Percentiles rank a stretch among this genome's conserved stretches.
These are phyloP conservation scores for Condylura cristata DNA, from an alignment of 2,113 vertebrate species.

Conservation along the genomic window DNA sequence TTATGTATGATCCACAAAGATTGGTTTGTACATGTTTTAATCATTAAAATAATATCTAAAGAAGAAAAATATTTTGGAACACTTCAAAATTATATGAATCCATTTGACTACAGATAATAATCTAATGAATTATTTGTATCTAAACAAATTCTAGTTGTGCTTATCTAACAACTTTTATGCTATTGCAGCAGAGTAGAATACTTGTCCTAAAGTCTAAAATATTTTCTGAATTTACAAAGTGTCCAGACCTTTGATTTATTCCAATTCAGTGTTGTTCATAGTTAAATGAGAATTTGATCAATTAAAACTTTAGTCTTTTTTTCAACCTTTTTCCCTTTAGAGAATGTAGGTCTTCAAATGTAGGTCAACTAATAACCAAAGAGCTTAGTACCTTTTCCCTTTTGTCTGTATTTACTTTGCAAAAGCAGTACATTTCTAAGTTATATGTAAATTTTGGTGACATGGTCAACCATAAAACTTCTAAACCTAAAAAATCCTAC, in stretches of 20 bases:
- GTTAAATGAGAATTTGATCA: neutral
- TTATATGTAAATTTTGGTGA: slow-evolving; percentile 9
- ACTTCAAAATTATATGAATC: slow-evolving; percentile 38
- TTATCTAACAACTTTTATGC: neutral
- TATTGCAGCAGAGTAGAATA: neutral
- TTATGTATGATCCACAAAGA: neutral
- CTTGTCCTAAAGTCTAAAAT: neutral
- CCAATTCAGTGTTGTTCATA: neutral
- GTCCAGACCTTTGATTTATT: neutral
- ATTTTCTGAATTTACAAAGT: neutral
- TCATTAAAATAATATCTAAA: neutral
- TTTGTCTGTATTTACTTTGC: neutral
- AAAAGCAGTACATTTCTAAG: neutral
- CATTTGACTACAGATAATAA: neutral
- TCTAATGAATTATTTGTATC: too few relatives aligned
- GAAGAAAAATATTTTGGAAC: neutral
- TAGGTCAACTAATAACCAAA: neutral
- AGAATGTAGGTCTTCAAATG: neutral
- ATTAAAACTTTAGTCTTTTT: neutral
- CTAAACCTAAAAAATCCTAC: neutral
- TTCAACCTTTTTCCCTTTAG: neutral
- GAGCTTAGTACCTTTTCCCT: neutral
- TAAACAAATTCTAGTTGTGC: neutral
- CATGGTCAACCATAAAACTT: neutral
- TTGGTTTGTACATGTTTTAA: neutral